Evolutionary conservation across 2,113 vertebrate species (phyloP), one percentile per base, ranked within the genome.

Genomic region (Syngnathoides biaculeatus): DNA sequence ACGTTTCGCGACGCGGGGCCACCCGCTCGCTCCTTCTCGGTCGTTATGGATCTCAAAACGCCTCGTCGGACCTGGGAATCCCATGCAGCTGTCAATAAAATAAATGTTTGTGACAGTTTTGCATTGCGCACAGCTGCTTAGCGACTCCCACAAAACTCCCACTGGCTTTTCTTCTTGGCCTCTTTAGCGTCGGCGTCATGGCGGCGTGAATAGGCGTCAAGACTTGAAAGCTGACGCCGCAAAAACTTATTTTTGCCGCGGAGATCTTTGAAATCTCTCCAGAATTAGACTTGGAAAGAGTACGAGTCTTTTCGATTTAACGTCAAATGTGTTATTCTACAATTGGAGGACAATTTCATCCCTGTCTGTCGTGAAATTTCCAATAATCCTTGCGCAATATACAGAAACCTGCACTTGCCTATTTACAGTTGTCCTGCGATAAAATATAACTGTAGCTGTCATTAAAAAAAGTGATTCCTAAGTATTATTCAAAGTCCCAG

Each of bases 1-100:
- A 90, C 87, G 81, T 75, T 72, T 80, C 86, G 67, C 86, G 84
- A 87, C 81, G 77, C 68, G 52, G 71, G 79, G 80, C 81, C 81
- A 76, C 75, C 79, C 75, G 68, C 74, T 79, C 78, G 56, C 73
- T 72, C 68, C 87, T 83, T 73, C 72, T 85, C 84, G 63, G 86
- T 69, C 73, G 86, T 77, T 80, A 81, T 26, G 55, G 55, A 57
- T 57, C 55, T 57, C 14, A 30, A 73, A 65, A 22, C 30, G 48
- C 64, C 73, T 77, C 72, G 78, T 75, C 81, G 68, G 67, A 81
- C 78, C 79, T 86, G 87, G 60, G 79, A 86, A 84, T 76, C 76
- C 69, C 86, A 79, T 84, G 52, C 69, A 72, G 80, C 75, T 71
- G 73, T 86, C 84, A 87, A 82, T 89, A 67, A 77, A 74, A 85